These are phyloP conservation scores for Lumbricus terrestris DNA, from an alignment of 2,888 invertebrate species.

Conservation along the genomic window DNA sequence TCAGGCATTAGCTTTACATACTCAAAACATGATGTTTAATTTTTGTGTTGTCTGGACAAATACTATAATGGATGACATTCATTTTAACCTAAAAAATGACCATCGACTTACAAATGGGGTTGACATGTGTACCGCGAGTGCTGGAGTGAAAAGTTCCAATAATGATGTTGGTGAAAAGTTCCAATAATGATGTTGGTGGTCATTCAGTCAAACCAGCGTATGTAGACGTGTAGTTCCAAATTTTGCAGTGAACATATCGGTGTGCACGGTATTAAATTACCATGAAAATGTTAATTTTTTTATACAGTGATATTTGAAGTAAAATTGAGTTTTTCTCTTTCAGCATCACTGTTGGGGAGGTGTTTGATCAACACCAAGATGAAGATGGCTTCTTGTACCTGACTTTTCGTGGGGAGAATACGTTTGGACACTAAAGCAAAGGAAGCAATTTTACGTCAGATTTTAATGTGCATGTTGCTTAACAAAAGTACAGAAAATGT, in stretches of 20 bases:
- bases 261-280: too few relatives aligned
- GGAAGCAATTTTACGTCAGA: neutral
- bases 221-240: too few relatives aligned
- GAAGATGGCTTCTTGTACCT: conserved; percentile 12
- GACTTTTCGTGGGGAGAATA: neutral
- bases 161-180: too few relatives aligned
- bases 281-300: neutral
- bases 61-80: neutral
- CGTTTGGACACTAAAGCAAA: conserved; percentile 10
- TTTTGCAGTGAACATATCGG: too few relatives aligned
- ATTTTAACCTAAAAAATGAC: neutral
- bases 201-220: too few relatives aligned
- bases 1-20: neutral
- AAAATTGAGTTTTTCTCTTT: neutral
- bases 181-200: too few relatives aligned
- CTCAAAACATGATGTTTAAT: neutral
- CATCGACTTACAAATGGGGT: neutral
- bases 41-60: neutral
- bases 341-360: conserved; percentile 12
- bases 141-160: too few relatives aligned
- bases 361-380: neutral
- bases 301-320: neutral
- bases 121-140: too few relatives aligned
- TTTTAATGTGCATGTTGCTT: neutral
- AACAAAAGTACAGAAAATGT: neutral